phyloP scores from a whole-genome alignment of 2,113 vertebrate species.

The Puffinus mauretanicus region DNA sequence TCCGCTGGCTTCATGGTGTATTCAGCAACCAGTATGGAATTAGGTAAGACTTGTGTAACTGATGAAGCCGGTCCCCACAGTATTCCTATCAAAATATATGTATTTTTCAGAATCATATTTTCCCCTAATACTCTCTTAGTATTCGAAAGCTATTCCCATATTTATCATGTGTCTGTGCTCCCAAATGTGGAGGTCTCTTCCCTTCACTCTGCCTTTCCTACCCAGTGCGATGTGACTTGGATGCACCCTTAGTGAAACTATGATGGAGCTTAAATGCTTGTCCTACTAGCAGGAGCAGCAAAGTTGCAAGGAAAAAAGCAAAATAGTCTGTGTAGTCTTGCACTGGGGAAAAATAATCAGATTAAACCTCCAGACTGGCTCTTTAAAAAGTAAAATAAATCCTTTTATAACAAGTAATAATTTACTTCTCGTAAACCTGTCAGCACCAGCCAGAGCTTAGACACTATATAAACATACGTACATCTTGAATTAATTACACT shows the following conservation, averaged over 20 bases:
- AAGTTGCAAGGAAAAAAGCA: not conserved
- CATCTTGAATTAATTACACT: slow-evolving; percentile 41
- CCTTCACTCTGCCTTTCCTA: not conserved
- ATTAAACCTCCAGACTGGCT: slow-evolving; percentile 3
- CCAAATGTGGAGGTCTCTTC: not conserved
- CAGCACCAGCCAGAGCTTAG: slow-evolving; percentile 42
- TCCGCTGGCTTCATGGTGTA: not conserved
- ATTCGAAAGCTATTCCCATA: not conserved
- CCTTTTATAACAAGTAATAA: slow-evolving; percentile 27
- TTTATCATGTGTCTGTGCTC: not conserved
- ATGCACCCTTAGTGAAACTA: not conserved
- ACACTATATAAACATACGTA: slow-evolving; percentile 9
- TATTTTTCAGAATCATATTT: not conserved
- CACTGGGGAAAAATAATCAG: slow-evolving; percentile 25
- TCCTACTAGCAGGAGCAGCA: not conserved
- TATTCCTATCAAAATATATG: not conserved
- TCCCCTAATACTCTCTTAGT: not conserved
- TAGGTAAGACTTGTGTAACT: not conserved
- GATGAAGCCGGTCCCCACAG: not conserved
- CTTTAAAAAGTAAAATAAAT: slow-evolving; percentile 47
- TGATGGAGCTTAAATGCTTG: not conserved
- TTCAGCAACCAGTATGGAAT: not conserved
- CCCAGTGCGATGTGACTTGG: not conserved
- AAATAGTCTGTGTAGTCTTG: not conserved
- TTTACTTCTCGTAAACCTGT: slow-evolving; percentile 53